Conservation (phyloP, 1,140 invertebrate genomes). For the Aphelenchoides avenae region DNA sequence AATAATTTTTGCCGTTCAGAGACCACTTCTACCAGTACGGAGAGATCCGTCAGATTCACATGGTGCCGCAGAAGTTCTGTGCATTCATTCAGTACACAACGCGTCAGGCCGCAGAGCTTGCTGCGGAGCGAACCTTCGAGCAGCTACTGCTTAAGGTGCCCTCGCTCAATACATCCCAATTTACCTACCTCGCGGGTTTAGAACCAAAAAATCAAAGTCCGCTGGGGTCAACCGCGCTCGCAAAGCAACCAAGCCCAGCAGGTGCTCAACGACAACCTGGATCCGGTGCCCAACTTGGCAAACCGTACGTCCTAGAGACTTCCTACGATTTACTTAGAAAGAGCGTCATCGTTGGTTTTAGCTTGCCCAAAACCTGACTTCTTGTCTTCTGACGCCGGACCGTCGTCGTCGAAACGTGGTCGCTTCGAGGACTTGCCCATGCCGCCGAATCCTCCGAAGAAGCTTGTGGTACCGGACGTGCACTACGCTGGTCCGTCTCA, state of each 20-base stretch:
- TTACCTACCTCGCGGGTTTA: constrained; percentile 62
- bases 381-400: constrained; percentile 5
- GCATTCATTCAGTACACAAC: constrained; percentile 95
- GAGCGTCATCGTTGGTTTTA: no score
- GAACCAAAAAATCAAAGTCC: constrained; percentile 81
- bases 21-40: constrained; percentile 97
- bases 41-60: constrained; percentile 87
- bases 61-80: constrained; percentile 88
- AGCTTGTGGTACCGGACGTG: no score
- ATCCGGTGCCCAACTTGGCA: constrained; percentile 52
- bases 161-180: neutral
- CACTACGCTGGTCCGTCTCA: constrained; percentile 9
- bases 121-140: constrained; percentile 92
- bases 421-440: constrained; percentile 10
- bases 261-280: constrained; percentile 23
- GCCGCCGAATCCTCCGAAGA: constrained; percentile 11
- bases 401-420: constrained; percentile 10
- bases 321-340: no score
- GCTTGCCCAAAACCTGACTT: constrained; percentile 28
- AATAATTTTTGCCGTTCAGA: constrained; percentile 50
- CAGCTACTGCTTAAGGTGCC: constrained; percentile 70
- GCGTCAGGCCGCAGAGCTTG: constrained; percentile 79
- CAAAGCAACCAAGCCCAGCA: constrained; percentile 29
- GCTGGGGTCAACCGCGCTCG: constrained; percentile 73
- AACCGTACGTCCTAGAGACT: no score